These are phyloP conservation scores for Paedocypris sp. DNA, from an alignment of 2,113 vertebrate species.

Conservation along the genomic window DNA sequence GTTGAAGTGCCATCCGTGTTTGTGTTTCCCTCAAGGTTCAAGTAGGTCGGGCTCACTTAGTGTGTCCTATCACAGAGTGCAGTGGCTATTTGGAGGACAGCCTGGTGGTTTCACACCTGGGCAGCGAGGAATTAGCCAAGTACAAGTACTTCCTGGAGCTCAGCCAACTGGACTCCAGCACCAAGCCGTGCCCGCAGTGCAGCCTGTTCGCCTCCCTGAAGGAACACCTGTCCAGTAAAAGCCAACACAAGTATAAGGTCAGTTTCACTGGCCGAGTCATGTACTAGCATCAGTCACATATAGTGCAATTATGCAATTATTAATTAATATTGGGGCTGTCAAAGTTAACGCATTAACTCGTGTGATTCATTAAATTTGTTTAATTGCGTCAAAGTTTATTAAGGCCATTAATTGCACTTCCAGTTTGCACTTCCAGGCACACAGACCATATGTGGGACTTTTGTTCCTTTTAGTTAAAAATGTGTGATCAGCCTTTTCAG, in stretches of 20 bases:
- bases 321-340: too few relatives aligned
- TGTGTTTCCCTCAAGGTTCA: constrained; percentile 64
- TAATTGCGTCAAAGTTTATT: too few relatives aligned
- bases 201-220: constrained; percentile 87
- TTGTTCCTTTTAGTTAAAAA: too few relatives aligned
- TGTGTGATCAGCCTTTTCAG: too few relatives aligned
- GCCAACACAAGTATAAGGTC: constrained; percentile 94
- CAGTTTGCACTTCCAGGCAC: too few relatives aligned
- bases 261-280: constrained; percentile 36
- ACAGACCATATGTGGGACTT: too few relatives aligned
- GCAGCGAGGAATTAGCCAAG: constrained; percentile 78
- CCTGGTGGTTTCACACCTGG: constrained; percentile 72
- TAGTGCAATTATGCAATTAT: neutral
- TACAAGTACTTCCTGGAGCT: constrained; percentile 94
- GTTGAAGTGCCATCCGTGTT: neutral
- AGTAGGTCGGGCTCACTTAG: constrained; percentile 73
- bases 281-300: too few relatives aligned
- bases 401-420: too few relatives aligned
- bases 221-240: constrained; percentile 69
- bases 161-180: constrained; percentile 85
- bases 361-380: too few relatives aligned
- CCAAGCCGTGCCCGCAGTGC: constrained; percentile 96
- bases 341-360: too few relatives aligned
- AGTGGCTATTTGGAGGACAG: constrained; percentile 83
- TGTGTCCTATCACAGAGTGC: constrained; percentile 90